Evolutionary conservation across 1,140 invertebrate species (phyloP).

Genomic region (Pogonomyrmex californicus): DNA sequence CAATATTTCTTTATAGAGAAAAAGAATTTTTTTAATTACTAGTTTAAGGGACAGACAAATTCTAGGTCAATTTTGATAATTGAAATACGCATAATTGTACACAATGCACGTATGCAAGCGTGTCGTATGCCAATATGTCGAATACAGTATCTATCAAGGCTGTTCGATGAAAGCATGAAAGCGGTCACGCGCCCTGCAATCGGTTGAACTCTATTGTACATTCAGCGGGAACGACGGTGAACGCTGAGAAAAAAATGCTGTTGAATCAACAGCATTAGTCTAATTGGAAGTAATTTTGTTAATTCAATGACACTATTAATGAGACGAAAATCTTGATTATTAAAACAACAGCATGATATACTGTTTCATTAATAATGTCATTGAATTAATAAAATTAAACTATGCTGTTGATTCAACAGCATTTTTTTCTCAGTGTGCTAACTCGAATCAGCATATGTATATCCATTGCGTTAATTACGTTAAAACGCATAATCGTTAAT

Average conservation of each 20-base stretch:
- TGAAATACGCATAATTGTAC: slow-evolving; percentile 38
- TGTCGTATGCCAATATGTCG: slow-evolving; percentile 64
- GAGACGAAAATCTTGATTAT: too few species aligned
- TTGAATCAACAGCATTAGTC: too few species aligned
- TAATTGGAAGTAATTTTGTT: too few species aligned
- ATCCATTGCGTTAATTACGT: slow-evolving; percentile 25
- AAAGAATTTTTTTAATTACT: not conserved
- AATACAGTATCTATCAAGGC: slow-evolving; percentile 63
- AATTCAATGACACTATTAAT: too few species aligned
- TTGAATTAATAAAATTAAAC: too few species aligned
- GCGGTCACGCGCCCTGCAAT: not conserved
- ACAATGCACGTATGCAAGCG: slow-evolving; percentile 26
- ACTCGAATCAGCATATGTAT: not conserved
- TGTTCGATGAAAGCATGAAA: slow-evolving; percentile 64
- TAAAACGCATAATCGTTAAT: slow-evolving; percentile 1
- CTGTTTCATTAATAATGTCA: too few species aligned
- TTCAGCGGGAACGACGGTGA: slow-evolving; percentile 19
- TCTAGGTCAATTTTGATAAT: not conserved
- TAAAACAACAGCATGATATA: too few species aligned
- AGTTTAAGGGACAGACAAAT: not conserved
- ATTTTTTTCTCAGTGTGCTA: not conserved
- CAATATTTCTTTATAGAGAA: not conserved
- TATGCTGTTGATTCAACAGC: too few species aligned
- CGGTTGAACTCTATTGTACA: slow-evolving; percentile 32
- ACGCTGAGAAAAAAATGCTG: not conserved